These are phyloP conservation scores for Leptarthrus brevirostris DNA, from an alignment of 2,888 invertebrate species.

Conservation along the genomic window DNA sequence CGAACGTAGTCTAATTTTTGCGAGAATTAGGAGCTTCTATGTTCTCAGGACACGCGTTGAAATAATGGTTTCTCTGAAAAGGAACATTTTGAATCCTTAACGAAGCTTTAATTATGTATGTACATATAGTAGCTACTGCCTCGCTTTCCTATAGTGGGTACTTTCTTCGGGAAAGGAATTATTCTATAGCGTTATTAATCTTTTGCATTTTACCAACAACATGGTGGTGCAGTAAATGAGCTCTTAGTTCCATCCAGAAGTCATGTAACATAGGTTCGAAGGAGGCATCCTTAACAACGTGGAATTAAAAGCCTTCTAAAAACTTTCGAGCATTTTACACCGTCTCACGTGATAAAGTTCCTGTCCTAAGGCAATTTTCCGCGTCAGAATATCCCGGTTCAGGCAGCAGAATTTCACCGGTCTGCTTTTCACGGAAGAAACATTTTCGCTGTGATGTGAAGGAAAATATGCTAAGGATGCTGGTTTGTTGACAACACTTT, in stretches of 20 bases:
- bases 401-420: neutral
- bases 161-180: too few relatives aligned
- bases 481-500: constrained; percentile 34
- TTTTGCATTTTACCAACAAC: too few relatives aligned
- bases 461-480: constrained; percentile 35
- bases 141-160: too few relatives aligned
- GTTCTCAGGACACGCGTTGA: too few relatives aligned
- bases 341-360: constrained; percentile 47
- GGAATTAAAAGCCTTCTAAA: constrained; percentile 17
- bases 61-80: too few relatives aligned
- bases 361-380: constrained; percentile 43
- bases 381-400: constrained; percentile 9
- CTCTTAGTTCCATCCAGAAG: constrained; percentile 23
- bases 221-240: neutral
- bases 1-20: too few relatives aligned
- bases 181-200: too few relatives aligned
- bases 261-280: neutral
- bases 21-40: too few relatives aligned
- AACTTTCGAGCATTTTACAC: constrained; percentile 45
- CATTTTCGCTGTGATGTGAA: neutral
- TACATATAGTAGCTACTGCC: too few relatives aligned
- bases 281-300: neutral
- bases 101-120: too few relatives aligned
- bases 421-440: neutral
- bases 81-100: too few relatives aligned